A percentile compares a stretch with the other conserved stretches of the same genome.
These are phyloP conservation scores for Eilema depressum DNA, from an alignment of 2,888 invertebrate genomes.

Conservation along the genomic window DNA sequence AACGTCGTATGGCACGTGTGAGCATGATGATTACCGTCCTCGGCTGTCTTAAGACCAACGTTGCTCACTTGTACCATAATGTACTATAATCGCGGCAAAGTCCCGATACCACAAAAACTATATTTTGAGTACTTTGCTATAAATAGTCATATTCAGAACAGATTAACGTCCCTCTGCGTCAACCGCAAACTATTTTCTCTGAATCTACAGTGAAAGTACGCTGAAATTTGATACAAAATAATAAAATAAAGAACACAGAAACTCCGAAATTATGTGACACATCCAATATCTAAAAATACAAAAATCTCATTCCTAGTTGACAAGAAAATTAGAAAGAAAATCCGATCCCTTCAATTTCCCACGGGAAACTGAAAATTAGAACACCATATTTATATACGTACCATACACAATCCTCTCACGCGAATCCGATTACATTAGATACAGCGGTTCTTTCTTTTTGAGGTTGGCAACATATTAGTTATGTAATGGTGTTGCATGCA, in stretches of 20 bases:
- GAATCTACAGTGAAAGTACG: neutral
- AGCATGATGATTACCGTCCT: too few relatives aligned
- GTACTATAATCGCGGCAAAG: too few relatives aligned
- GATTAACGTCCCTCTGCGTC: neutral
- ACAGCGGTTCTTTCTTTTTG: neutral
- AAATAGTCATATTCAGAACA: too few relatives aligned
- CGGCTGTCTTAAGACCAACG: too few relatives aligned
- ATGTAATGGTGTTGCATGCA: neutral
- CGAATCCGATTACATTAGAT: constrained; percentile 5
- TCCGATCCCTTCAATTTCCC: constrained; percentile 2
- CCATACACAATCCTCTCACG: neutral
- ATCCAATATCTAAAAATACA: neutral
- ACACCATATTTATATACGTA: constrained; percentile 1
- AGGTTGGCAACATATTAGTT: neutral
- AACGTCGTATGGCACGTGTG: too few relatives aligned
- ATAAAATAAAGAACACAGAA: neutral
- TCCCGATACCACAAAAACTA: too few relatives aligned
- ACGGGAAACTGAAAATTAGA: constrained; percentile 4
- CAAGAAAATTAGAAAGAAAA: constrained; percentile 1
- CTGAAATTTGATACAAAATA: neutral
- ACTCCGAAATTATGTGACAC: neutral
- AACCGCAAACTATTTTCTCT: neutral
- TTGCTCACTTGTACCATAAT: too few relatives aligned
- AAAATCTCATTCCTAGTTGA: neutral
- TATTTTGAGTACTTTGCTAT: too few relatives aligned